A percentile compares a stretch with the other conserved stretches of the same genome.
Conservation (phyloP, 2,113 vertebrate species). For the Guaruba guarouba region DNA sequence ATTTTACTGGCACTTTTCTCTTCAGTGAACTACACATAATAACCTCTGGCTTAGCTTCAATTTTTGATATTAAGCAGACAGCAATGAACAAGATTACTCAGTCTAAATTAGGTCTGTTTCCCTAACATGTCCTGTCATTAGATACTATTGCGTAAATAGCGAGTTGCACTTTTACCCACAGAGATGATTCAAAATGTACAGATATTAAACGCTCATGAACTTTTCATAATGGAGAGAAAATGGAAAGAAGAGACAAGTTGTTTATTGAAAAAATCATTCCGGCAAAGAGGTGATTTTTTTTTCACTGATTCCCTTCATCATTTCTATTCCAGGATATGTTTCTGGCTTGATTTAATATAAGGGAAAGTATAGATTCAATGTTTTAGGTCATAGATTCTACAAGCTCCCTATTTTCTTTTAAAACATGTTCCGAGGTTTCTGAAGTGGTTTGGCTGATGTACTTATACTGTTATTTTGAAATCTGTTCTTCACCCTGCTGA, state of each 20-base stretch:
- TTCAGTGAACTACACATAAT: neutral
- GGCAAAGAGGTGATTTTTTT: neutral
- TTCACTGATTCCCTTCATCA: neutral
- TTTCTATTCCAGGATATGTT: neutral
- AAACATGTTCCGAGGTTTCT: slow-evolving; percentile 16
- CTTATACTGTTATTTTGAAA: slow-evolving; percentile 16
- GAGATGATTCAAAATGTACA: neutral
- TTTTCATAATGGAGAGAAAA: neutral
- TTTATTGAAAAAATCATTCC: neutral
- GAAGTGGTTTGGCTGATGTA: neutral
- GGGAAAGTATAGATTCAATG: neutral
- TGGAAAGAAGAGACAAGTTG: neutral
- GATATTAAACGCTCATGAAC: neutral
- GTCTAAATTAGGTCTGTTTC: slow-evolving; percentile 22
- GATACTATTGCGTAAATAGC: neutral
- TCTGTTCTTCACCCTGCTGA: neutral
- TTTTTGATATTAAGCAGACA: slow-evolving; percentile 31
- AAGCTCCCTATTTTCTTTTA: slow-evolving; percentile 26
- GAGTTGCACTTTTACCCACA: neutral
- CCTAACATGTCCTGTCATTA: neutral
- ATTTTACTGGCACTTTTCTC: neutral
- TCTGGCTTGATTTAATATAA: neutral
- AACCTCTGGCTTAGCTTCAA: neutral
- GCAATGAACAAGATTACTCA: neutral
- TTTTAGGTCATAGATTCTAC: neutral